These are phyloP conservation scores for Gasterosteus nipponicus DNA, from an alignment of 2,113 vertebrate species.

Conservation along the genomic window DNA sequence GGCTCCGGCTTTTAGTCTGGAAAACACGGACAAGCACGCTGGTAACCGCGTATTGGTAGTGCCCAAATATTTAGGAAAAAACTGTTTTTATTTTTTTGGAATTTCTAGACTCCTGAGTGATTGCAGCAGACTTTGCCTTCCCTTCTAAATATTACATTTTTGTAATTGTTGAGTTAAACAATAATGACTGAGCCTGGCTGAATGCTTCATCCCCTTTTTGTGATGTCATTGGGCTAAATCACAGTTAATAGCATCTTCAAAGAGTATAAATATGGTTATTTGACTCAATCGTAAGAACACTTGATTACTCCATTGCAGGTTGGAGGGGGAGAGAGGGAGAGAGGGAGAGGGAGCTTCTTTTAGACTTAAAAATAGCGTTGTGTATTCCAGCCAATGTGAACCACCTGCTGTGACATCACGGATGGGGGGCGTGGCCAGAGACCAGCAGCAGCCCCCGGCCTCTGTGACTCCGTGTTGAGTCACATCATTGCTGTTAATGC, in stretches of 20 bases:
- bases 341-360: constrained; percentile 2
- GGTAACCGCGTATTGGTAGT: neutral
- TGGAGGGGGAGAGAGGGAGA: neutral
- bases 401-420: constrained; percentile 35
- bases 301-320: too few relatives aligned
- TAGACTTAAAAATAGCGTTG: neutral
- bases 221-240: neutral
- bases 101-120: too few relatives aligned
- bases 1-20: constrained; percentile 22
- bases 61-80: too few relatives aligned
- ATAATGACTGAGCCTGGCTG: neutral
- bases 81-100: too few relatives aligned
- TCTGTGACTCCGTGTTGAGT: constrained; percentile 21
- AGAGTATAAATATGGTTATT: neutral
- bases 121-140: neutral
- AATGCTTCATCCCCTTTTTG: neutral
- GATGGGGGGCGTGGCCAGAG: constrained; percentile 6
- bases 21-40: constrained; percentile 26
- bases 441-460: constrained; percentile 24
- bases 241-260: neutral
- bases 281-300: neutral
- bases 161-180: neutral
- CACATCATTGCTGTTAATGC: neutral
- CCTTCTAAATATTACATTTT: neutral
- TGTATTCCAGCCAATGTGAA: constrained; percentile 28